These are phyloP conservation scores for Pinna nobilis DNA, from an alignment of 1,140 invertebrate species.

Conservation along the genomic window DNA sequence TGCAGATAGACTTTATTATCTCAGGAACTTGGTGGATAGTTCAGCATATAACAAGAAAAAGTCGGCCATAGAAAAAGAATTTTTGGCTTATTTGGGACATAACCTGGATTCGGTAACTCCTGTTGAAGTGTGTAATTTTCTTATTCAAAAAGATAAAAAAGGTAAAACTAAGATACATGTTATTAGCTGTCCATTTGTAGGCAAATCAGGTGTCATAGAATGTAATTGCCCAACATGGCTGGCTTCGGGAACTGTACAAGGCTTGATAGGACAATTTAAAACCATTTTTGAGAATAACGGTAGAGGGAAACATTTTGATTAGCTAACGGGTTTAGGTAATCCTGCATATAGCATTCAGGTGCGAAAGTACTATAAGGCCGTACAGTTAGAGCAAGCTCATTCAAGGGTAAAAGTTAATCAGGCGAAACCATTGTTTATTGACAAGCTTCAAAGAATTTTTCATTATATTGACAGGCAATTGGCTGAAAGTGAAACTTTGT, in stretches of 20 bases:
- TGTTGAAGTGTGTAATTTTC: not conserved
- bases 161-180: no score
- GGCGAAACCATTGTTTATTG: slow-evolving; percentile 28
- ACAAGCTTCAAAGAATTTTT: not conserved
- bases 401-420: slow-evolving; percentile 11
- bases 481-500: not conserved
- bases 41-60: not conserved
- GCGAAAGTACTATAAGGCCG: slow-evolving; percentile 12
- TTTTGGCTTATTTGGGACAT: not conserved
- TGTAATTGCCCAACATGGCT: not conserved
- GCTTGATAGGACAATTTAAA: not conserved
- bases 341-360: slow-evolving; percentile 1
- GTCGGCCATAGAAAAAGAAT: not conserved
- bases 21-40: not conserved
- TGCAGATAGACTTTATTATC: not conserved
- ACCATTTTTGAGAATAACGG: not conserved
- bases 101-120: not conserved
- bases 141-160: not conserved
- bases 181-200: not conserved
- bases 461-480: not conserved
- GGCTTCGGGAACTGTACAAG: not conserved
- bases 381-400: slow-evolving; percentile 7
- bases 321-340: not conserved
- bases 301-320: not conserved
- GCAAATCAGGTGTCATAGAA: not conserved